These are phyloP conservation scores for Paragorgia papillata DNA, from an alignment of 92 coral and sea anemone species.

Conservation along the genomic window DNA sequence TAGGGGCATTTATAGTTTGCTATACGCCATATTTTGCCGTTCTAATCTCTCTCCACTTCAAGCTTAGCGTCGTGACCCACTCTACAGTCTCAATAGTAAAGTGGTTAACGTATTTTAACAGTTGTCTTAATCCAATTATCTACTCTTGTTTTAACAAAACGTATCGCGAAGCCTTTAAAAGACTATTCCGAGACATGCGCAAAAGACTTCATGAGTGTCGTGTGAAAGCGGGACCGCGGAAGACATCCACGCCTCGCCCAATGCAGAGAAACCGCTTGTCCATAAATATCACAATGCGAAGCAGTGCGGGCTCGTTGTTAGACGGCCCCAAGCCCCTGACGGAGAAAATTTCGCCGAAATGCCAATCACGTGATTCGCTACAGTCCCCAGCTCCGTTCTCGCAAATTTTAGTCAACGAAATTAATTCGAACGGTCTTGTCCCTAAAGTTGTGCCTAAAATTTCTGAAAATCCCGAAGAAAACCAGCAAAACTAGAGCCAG, in stretches of 20 bases:
- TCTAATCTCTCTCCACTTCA: constrained; percentile 65
- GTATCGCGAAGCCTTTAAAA: constrained; percentile 79
- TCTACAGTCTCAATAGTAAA: constrained; percentile 56
- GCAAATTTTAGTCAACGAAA: background rate
- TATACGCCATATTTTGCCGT: constrained; percentile 82
- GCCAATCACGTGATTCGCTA: constrained; percentile 19
- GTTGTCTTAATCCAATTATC: constrained; percentile 84
- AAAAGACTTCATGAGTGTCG: constrained; percentile 42
- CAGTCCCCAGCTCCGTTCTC: background rate
- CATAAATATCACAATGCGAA: constrained; percentile 25
- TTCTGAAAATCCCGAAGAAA: background rate
- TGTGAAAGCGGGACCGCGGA: background rate
- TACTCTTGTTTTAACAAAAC: constrained; percentile 91
- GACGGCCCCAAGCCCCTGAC: constrained; percentile 10
- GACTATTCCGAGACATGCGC: constrained; percentile 68
- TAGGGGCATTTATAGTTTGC: constrained; percentile 82
- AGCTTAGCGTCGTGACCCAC: constrained; percentile 23
- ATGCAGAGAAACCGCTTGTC: constrained; percentile 22
- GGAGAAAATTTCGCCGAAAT: background rate
- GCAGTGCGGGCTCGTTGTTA: constrained; percentile 40
- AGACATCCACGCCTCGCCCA: background rate
- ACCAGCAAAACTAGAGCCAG: too few relatives aligned
- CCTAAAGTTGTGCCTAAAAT: background rate
- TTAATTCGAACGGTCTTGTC: too few relatives aligned
- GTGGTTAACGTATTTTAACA: constrained; percentile 88